Base-by-base conservation (phyloP, 1,140 invertebrate genomes). In the Oscheius sp. region DNA sequence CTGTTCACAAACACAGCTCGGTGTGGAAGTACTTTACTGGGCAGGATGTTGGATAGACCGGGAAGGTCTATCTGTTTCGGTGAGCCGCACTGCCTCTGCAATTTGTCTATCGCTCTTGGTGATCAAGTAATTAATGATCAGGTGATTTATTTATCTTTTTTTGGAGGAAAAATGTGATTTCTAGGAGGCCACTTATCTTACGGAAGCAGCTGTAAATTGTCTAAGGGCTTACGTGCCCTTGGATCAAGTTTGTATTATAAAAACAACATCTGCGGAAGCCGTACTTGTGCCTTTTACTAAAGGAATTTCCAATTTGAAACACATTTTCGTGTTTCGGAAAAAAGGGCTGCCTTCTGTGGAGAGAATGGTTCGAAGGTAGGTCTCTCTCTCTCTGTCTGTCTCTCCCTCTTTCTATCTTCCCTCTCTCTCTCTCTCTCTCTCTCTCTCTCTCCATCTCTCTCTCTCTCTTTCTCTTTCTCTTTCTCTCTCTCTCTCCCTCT, bases 271-370 rank as follows among this genome's bases (percentile, higher is more conserved):
- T 10, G 32, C 26, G 13, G 68, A 35, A 46, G 65, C 68, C 15
- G 31, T 29, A 20, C 42, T 71, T 15, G 68, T 71, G 3, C 66
- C 66, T 2, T 26, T 71, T 42, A 23, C 28, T 15, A 34, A 32
- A 18, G 36, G 69, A 4, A 34, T 71, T 15, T 18, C 65, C 35
- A 71, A 71, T 23, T 20, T 71, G 3, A 31, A 71, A 28, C 65
- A 71, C 68, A 71, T 71, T 3, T 71, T 71, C 38, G 69, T 71
- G 68, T 71, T 71, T 36, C 66, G 68, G 10, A 71, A 70, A 46
- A 71, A 71, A 18, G 68, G 68, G 20, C 67, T 71, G 2, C 29
- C 61, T 29, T 71, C 68, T 18, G 68, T 71, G 31, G 68, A 71
- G 66, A 35, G 28, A 55, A 35, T 65, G 58, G 29, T 67, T 29